These are phyloP conservation scores for Zalophus californianus DNA, from an alignment of 2,797 vertebrate species.

Conservation along the genomic window DNA sequence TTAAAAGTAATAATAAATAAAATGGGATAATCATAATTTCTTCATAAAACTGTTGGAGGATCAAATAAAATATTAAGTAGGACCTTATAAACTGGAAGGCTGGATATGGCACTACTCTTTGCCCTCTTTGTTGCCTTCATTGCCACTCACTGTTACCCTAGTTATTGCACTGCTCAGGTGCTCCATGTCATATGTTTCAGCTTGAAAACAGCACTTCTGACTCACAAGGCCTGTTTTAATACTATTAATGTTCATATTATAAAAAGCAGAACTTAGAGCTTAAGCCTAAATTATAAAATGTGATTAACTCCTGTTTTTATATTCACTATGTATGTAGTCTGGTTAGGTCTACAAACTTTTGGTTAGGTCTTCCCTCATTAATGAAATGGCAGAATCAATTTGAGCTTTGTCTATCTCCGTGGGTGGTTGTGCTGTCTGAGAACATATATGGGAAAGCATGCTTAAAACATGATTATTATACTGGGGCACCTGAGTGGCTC, in stretches of 20 bases:
- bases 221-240: background rate
- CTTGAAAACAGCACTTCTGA: background rate
- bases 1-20: background rate
- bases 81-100: background rate
- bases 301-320: background rate
- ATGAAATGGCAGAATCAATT: background rate
- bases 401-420: background rate
- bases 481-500: background rate
- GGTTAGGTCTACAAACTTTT: background rate
- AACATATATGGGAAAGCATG: background rate
- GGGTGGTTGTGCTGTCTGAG: background rate
- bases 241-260: background rate
- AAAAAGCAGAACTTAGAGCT: background rate
- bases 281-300: background rate
- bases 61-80: background rate
- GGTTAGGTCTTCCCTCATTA: background rate
- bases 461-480: background rate
- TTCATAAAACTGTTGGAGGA: background rate
- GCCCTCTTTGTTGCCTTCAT: background rate
- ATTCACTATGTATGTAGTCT: background rate
- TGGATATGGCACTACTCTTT: background rate
- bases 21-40: background rate
- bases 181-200: background rate
- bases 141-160: background rate
- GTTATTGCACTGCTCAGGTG: background rate